Conservation (phyloP, 2,888 invertebrate species). For the Cataglyphis cursor region DNA sequence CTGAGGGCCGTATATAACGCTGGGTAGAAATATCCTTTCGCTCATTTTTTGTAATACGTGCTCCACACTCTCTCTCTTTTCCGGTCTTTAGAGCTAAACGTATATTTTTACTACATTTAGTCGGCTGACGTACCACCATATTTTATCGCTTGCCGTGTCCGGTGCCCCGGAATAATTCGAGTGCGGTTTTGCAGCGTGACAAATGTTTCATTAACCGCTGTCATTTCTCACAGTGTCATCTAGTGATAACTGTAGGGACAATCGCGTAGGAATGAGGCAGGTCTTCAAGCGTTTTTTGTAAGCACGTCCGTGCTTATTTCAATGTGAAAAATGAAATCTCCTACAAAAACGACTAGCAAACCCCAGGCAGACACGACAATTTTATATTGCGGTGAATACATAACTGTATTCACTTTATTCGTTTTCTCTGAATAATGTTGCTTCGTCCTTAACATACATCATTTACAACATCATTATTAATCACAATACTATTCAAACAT, state of each 20-base stretch:
- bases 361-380: constrained; percentile 1
- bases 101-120: constrained; percentile 54
- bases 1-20: constrained; percentile 22
- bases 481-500: background rate
- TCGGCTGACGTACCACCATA: constrained; percentile 34
- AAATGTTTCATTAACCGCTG: constrained; percentile 52
- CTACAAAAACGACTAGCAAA: constrained; percentile 3
- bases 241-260: constrained; percentile 20
- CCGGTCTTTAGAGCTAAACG: constrained; percentile 32
- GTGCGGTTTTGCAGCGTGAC: constrained; percentile 35
- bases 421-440: background rate
- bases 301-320: constrained; percentile 24
- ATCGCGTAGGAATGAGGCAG: background rate
- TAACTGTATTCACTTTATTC: background rate
- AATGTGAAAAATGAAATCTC: constrained; percentile 35
- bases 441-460: background rate
- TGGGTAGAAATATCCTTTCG: constrained; percentile 22
- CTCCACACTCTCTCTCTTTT: background rate
- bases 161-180: constrained; percentile 37
- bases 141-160: constrained; percentile 37
- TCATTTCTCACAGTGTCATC: constrained; percentile 48
- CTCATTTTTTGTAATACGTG: constrained; percentile 33
- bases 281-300: constrained; percentile 13
- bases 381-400: background rate
- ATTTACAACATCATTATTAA: background rate